Conservation (phyloP, 2,888 invertebrate species). For the Shargacucullia verbasci region DNA sequence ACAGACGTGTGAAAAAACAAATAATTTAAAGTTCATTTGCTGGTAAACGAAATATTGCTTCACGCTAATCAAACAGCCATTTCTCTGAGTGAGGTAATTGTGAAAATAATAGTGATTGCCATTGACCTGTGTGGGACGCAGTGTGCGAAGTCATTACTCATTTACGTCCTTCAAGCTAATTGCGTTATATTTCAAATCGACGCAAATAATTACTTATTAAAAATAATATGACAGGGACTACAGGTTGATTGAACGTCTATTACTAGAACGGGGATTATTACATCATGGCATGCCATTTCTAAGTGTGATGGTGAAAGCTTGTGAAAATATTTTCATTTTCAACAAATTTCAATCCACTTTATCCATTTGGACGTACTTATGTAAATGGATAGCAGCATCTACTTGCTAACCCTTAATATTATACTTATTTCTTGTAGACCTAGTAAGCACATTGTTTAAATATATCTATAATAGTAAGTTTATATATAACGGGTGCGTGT, state of each 20-base stretch:
- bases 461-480: too few relatives aligned
- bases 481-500: too few relatives aligned
- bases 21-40: slow-evolving; percentile 47
- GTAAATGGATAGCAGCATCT: too few relatives aligned
- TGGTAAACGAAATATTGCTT: slow-evolving; percentile 59
- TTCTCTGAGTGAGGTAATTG: slow-evolving; percentile 64
- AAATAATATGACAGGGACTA: slow-evolving; percentile 19
- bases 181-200: slow-evolving; percentile 61
- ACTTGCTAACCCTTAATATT: too few relatives aligned
- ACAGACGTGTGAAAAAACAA: slow-evolving; percentile 40
- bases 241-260: slow-evolving; percentile 16
- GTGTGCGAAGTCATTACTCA: slow-evolving; percentile 63
- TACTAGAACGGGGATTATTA: too few relatives aligned
- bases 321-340: too few relatives aligned
- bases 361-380: too few relatives aligned
- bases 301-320: too few relatives aligned
- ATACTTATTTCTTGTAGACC: too few relatives aligned
- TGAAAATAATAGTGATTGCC: slow-evolving; percentile 65
- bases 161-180: slow-evolving; percentile 67
- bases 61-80: slow-evolving; percentile 67
- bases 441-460: too few relatives aligned
- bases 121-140: slow-evolving; percentile 54
- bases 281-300: neutral
- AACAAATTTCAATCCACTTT: too few relatives aligned
- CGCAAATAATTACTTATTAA: slow-evolving; percentile 47